Evolutionary conservation across 2,888 invertebrate species (phyloP).

Genomic region (Latrodectus hesperus): DNA sequence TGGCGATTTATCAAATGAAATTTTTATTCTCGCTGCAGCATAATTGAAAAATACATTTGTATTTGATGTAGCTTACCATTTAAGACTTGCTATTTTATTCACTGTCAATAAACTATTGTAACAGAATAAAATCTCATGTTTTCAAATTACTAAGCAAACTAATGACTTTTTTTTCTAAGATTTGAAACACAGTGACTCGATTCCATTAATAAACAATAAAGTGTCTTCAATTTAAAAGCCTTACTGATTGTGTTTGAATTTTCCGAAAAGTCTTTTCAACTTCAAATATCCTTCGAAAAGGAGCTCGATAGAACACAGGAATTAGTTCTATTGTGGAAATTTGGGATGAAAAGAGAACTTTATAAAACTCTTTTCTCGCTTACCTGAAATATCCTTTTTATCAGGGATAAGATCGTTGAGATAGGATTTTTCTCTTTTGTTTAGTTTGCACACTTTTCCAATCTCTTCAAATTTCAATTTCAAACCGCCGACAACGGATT

Average conservation of each 20-base stretch:
- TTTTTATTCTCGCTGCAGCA: too few relatives aligned
- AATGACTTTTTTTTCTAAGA: too few relatives aligned
- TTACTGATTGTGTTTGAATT: background rate
- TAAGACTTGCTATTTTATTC: too few relatives aligned
- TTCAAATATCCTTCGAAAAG: constrained; percentile 20
- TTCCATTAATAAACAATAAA: background rate
- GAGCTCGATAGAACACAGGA: constrained; percentile 26
- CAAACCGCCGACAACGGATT: constrained; percentile 20
- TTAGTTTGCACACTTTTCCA: background rate
- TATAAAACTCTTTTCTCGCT: background rate
- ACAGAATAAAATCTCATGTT: too few relatives aligned
- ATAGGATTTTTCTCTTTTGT: constrained; percentile 14
- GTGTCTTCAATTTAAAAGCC: background rate
- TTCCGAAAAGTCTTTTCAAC: constrained; percentile 11
- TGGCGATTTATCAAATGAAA: too few relatives aligned
- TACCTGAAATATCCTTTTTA: constrained; percentile 23
- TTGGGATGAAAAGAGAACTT: constrained; percentile 20
- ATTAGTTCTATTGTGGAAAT: constrained; percentile 36
- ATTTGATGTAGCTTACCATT: too few relatives aligned
- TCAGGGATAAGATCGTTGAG: constrained; percentile 14
- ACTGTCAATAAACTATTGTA: too few relatives aligned
- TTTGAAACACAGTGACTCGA: background rate
- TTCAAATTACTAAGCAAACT: too few relatives aligned
- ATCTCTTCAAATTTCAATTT: constrained; percentile 25
- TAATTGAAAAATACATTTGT: too few relatives aligned